A percentile compares a stretch with the other conserved stretches of the same genome.
These are phyloP conservation scores for Steinernema khuongi DNA, from an alignment of 1,140 invertebrate species.

Conservation along the genomic window DNA sequence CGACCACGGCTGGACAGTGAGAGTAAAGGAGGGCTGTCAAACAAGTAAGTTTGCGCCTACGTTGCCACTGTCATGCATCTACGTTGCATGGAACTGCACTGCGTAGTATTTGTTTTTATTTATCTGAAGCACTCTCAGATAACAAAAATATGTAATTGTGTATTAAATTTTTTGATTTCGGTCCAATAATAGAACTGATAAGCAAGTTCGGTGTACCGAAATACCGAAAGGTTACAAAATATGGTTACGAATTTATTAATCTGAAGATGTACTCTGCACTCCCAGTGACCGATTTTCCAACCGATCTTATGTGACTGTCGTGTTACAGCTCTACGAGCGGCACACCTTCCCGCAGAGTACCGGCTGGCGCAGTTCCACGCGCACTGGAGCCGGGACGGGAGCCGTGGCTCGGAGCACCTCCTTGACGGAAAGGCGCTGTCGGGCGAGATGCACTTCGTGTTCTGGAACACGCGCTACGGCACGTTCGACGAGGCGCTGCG, in stretches of 20 bases:
- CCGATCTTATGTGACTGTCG: not conserved
- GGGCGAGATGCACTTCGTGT: conserved; percentile 66
- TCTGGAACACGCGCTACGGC: conserved; percentile 66
- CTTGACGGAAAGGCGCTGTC: conserved; percentile 32
- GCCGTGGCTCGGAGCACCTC: conserved; percentile 28
- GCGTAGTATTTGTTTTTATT: too few species aligned
- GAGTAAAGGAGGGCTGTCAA: conserved; percentile 24
- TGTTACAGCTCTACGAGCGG: not conserved
- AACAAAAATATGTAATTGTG: too few species aligned
- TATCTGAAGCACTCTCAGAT: too few species aligned
- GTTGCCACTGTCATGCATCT: too few species aligned
- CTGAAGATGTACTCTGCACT: too few species aligned
- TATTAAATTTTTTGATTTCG: too few species aligned
- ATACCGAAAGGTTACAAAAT: too few species aligned
- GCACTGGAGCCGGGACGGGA: conserved; percentile 8
- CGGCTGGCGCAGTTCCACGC: not conserved
- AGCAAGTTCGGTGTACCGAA: too few species aligned
- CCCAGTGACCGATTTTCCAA: not conserved
- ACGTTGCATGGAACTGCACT: too few species aligned
- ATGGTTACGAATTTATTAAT: too few species aligned
- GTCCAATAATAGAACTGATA: too few species aligned
- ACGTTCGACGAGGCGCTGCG: conserved; percentile 64
- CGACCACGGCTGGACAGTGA: conserved; percentile 30
- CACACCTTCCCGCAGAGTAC: not conserved
- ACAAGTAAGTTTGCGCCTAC: conserved; percentile 19